Evolutionary conservation across 2,113 vertebrate genomes (phyloP).

Genomic region (Neoarius graeffei): DNA sequence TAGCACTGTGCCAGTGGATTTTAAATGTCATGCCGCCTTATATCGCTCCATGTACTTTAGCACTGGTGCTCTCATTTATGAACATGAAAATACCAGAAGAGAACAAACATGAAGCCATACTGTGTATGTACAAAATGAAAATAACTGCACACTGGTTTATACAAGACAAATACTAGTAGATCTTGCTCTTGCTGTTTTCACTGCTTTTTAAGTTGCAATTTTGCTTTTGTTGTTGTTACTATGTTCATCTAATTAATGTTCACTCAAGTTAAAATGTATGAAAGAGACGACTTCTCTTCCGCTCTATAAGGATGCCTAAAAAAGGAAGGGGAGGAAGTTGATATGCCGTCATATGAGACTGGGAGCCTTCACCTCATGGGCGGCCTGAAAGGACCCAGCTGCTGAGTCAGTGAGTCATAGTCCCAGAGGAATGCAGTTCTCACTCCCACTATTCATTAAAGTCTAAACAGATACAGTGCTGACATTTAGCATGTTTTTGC

Average conservation of each 20-base stretch:
- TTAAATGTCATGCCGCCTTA: not conserved
- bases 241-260: not conserved
- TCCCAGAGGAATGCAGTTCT: slow-evolving; percentile 29
- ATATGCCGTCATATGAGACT: slow-evolving; percentile 8
- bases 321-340: slow-evolving; percentile 41
- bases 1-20: not conserved
- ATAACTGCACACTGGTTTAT: not conserved
- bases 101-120: not conserved
- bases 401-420: slow-evolving; percentile 46
- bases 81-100: not conserved
- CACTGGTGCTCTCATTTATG: not conserved
- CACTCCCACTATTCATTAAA: slow-evolving; percentile 11
- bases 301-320: slow-evolving; percentile 24
- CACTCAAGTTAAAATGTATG: not conserved
- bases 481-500: slow-evolving; percentile 24
- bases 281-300: slow-evolving; percentile 13
- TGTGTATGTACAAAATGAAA: not conserved
- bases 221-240: not conserved
- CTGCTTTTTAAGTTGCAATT: not conserved
- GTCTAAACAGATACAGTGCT: slow-evolving; percentile 11
- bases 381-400: slow-evolving; percentile 42
- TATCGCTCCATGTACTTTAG: not conserved
- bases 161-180: not conserved
- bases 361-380: not conserved
- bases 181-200: not conserved